A percentile compares a stretch with the other conserved stretches of the same genome.
Conservation (phyloP, 2,888 invertebrate species). For the Ctenicera cuprea region DNA sequence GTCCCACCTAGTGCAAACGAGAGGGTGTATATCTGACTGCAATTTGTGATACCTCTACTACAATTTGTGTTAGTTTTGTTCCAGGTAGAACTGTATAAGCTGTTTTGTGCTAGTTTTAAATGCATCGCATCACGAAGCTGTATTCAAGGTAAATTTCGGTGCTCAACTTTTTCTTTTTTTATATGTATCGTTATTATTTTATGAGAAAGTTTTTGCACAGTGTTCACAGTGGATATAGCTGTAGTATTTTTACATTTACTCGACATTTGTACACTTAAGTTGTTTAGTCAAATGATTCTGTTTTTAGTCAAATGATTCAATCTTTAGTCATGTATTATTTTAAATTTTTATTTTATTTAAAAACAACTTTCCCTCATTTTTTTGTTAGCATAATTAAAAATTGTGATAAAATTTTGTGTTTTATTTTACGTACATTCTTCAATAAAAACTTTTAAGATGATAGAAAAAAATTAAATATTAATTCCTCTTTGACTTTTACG, state of each 20-base stretch:
- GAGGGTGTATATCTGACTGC: constrained; percentile 45
- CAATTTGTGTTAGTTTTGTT: constrained; percentile 42
- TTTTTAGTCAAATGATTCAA: constrained; percentile 14
- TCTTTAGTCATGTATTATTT: neutral
- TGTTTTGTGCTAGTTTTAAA: constrained; percentile 26
- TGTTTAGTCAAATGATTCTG: constrained; percentile 19
- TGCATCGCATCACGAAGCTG: constrained; percentile 20
- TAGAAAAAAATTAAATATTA: too few species aligned
- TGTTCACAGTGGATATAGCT: constrained; percentile 23
- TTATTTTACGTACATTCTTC: constrained; percentile 5
- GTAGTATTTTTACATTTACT: constrained; percentile 18
- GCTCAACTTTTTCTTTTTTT: constrained; percentile 29
- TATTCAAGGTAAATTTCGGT: constrained; percentile 30
- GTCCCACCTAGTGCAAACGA: constrained; percentile 33
- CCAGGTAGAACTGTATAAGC: constrained; percentile 32
- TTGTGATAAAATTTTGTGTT: constrained; percentile 27
- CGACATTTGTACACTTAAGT: constrained; percentile 22
- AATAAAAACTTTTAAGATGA: too few species aligned
- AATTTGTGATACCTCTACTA: constrained; percentile 49
- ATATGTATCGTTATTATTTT: neutral
- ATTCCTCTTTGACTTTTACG: too few species aligned
- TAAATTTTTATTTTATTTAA: constrained; percentile 14
- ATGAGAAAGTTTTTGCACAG: constrained; percentile 24
- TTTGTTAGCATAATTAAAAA: constrained; percentile 29
- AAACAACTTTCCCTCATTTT: neutral